Evolutionary conservation across 2,797 vertebrate species (phyloP).

Genomic region (Siniperca obscura): DNA sequence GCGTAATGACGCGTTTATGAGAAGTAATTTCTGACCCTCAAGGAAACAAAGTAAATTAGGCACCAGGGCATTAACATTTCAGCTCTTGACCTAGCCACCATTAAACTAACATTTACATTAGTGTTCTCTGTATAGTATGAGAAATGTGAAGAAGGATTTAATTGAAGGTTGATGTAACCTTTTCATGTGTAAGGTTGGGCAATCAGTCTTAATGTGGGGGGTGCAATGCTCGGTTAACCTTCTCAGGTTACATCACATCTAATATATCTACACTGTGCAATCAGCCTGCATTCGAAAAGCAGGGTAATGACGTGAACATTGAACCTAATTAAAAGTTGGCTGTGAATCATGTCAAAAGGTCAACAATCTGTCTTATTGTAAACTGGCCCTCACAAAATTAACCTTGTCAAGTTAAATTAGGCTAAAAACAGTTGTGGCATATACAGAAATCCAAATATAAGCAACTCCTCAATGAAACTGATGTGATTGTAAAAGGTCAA

Average conservation of each 20-base stretch:
- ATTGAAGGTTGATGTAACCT: slow-evolving; percentile 83
- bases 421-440: slow-evolving; percentile 50
- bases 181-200: slow-evolving; percentile 70
- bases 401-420: slow-evolving; percentile 78
- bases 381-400: slow-evolving; percentile 69
- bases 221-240: slow-evolving; percentile 77
- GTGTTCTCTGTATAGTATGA: slow-evolving; percentile 36
- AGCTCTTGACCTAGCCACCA: slow-evolving; percentile 59
- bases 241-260: slow-evolving; percentile 79
- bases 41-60: slow-evolving; percentile 77
- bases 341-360: slow-evolving; percentile 71
- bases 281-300: slow-evolving; percentile 65
- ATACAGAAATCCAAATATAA: slow-evolving; percentile 37
- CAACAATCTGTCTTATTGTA: slow-evolving; percentile 69
- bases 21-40: slow-evolving; percentile 77
- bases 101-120: slow-evolving; percentile 65
- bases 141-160: slow-evolving; percentile 66
- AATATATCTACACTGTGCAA: slow-evolving; percentile 68
- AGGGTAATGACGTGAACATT: slow-evolving; percentile 72
- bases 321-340: slow-evolving; percentile 77
- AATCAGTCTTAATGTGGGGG: slow-evolving; percentile 81
- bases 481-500: slow-evolving; percentile 51
- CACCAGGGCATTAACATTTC: slow-evolving; percentile 66
- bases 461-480: slow-evolving; percentile 33
- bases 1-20: slow-evolving; percentile 80